Evolutionary conservation across 2,797 vertebrate genomes (phyloP), one percentile per base, ranked within the genome.

Genomic region (Semotilus atromaculatus): DNA sequence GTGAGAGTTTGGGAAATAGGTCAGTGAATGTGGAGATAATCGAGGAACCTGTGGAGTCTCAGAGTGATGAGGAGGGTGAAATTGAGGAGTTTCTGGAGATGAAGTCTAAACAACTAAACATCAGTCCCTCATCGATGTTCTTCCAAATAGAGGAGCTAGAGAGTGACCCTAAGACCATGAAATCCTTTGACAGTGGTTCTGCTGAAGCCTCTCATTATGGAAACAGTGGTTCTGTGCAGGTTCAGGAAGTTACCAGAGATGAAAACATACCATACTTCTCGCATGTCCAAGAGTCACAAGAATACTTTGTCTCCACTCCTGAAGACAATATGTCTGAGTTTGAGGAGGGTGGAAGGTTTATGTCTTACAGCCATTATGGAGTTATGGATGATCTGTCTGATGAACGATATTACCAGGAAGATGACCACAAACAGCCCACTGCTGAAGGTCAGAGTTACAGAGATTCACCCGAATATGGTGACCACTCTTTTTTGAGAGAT

Each of bases 291-390:
- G 97, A 97, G 87, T 94, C 95, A 53, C 86, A 90, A 58, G 96
- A 97, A 81, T 99, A 99, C 87, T 98, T 97, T 87, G 97, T 99
- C 79, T 99, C 97, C 4, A 97, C 97, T 74, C 98, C 98, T 1
- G 97, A 99, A 87, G 97, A 98, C 40, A 94, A 95, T 80, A 90
- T 96, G 5, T 90, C 93, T 72, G 92, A 92, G 53, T 86, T 90
- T 0, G 96, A 97, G 80, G 94, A 95, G 48, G 94, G 93, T 0
- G 94, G 93, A 0, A 94, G 96, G 16, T 95, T 97, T 85, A 95
- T 96, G 0, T 94, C 97, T 1, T 98, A 96, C 1, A 97, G 97
- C 74, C 97, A 97, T 93, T 96, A 95, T 71, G 95, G 94, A 36
- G 84, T 93, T 1, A 91, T 95, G 58, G 94, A 96, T 83, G 95